phyloP scores from a whole-genome alignment of 2,113 vertebrate species.

The Passer domesticus region DNA sequence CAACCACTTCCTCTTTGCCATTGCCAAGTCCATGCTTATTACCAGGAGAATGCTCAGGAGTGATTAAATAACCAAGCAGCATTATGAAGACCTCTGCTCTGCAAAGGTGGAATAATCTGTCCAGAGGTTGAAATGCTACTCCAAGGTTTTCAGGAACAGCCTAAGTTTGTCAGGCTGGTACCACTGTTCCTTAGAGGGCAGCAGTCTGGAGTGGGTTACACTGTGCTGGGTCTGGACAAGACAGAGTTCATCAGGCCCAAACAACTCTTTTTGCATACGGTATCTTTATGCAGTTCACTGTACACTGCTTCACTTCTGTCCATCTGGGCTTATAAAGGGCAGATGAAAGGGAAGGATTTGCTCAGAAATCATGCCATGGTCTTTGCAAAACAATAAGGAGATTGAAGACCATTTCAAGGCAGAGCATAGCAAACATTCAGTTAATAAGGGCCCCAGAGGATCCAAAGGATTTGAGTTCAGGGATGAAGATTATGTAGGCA shows the following conservation, averaged over 20 bases:
- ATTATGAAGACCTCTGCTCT: not conserved
- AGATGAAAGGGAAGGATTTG: constrained; percentile 28
- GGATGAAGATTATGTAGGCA: constrained; percentile 41
- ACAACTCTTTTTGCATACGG: not conserved
- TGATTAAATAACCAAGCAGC: not conserved
- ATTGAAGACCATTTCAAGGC: constrained; percentile 34
- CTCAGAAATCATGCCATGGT: constrained; percentile 7
- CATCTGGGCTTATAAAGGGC: not conserved
- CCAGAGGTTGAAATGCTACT: not conserved
- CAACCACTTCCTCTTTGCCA: not conserved
- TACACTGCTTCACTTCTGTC: not conserved
- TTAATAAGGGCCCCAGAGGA: constrained; percentile 52
- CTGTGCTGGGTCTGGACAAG: not conserved
- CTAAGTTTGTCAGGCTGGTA: not conserved
- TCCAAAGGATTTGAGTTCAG: constrained; percentile 33
- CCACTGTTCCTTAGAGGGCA: not conserved
- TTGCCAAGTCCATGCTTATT: not conserved
- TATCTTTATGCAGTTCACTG: not conserved
- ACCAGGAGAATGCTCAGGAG: not conserved
- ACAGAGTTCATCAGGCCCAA: not conserved
- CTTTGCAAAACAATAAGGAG: constrained; percentile 42
- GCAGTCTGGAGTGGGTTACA: not conserved
- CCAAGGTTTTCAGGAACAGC: not conserved
- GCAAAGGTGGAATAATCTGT: not conserved
- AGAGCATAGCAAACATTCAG: constrained; percentile 11